Percentiles rank a stretch among this genome's conserved stretches.
These are phyloP conservation scores for Lepus americanus DNA, from an alignment of 2,113 vertebrate genomes.

Conservation along the genomic window DNA sequence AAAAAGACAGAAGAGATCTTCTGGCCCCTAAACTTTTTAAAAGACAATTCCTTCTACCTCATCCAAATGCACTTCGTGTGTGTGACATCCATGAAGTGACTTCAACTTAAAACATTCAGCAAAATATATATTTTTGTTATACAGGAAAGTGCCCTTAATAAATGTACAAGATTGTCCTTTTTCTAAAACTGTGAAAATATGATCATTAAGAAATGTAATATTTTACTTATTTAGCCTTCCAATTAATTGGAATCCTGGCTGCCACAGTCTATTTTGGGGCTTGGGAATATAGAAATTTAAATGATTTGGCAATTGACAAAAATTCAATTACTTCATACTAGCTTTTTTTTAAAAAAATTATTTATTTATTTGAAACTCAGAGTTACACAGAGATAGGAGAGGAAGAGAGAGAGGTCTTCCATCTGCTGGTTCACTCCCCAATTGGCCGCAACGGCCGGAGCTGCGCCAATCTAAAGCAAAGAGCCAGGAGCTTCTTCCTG, in stretches of 20 bases:
- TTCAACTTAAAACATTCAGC: conserved; percentile 77
- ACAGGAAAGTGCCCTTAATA: conserved; percentile 78
- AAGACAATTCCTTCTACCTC: conserved; percentile 83
- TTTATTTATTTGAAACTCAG: no score
- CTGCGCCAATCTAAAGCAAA: no score
- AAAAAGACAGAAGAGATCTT: no score
- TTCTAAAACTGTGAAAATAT: conserved; percentile 80
- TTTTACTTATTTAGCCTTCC: conserved; percentile 70
- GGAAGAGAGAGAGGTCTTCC: no score
- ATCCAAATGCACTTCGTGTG: conserved; percentile 78
- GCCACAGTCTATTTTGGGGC: conserved; percentile 43
- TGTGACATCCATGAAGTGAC: conserved; percentile 63
- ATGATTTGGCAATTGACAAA: conserved; percentile 72
- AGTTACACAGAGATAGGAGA: no score
- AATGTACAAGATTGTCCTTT: conserved; percentile 70
- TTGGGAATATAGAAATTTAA: conserved; percentile 75
- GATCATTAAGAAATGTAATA: conserved; percentile 76
- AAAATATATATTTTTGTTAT: conserved; percentile 79
- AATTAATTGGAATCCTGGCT: conserved; percentile 71
- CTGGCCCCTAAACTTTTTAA: conserved; percentile 80
- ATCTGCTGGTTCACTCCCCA: no score
- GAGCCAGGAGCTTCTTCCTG: no score
- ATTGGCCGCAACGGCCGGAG: no score
- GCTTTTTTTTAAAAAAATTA: no score
- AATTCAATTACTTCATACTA: conserved; percentile 74